phyloP scores from a whole-genome alignment of 1,140 invertebrate genomes.

The Myzus persicae region DNA sequence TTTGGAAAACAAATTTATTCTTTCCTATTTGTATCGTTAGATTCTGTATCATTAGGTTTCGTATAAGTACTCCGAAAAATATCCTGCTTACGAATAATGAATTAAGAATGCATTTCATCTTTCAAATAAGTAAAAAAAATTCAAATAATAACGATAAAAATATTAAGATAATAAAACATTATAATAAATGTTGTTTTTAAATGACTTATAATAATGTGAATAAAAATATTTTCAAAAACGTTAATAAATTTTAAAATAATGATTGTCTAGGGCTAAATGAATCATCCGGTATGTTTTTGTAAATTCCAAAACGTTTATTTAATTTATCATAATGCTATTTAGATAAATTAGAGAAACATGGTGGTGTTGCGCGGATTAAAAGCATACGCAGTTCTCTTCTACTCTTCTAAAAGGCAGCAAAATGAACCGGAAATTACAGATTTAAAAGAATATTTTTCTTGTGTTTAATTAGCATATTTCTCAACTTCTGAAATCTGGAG shows the following conservation, averaged over 20 bases:
- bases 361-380: background rate
- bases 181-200: background rate
- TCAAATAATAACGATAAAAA: too few relatives aligned
- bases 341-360: background rate
- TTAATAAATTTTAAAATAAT: background rate
- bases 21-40: background rate
- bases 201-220: background rate
- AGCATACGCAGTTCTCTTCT: background rate
- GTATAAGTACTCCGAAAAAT: background rate
- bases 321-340: background rate
- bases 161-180: background rate
- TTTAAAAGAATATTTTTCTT: constrained; percentile 16
- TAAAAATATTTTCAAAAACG: background rate
- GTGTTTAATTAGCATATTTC: constrained; percentile 27
- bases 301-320: background rate
- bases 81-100: background rate
- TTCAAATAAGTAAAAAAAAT: too few relatives aligned
- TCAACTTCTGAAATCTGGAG: background rate
- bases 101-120: background rate
- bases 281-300: background rate
- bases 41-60: too few relatives aligned
- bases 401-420: background rate
- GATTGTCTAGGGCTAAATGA: background rate
- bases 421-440: background rate
- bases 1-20: too few relatives aligned